These are phyloP conservation scores for Armadillidium nasatum DNA, from an alignment of 1,140 invertebrate species.

Conservation along the genomic window DNA sequence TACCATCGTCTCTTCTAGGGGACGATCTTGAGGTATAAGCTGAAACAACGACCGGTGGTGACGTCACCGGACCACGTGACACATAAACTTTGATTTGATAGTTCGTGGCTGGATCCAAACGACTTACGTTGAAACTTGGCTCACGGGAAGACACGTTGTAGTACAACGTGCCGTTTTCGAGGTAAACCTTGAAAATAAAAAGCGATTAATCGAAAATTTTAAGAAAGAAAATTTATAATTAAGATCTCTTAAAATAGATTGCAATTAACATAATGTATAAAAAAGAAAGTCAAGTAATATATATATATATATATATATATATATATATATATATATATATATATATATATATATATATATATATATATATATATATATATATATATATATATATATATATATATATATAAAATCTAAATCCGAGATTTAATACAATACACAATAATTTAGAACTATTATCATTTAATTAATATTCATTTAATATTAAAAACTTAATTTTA, in stretches of 20 bases:
- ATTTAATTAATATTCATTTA: no score
- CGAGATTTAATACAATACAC: no score
- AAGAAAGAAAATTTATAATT: neutral
- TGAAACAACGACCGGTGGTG: conserved; percentile 29
- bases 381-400: neutral
- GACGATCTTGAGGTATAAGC: conserved; percentile 29
- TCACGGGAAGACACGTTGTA: conserved; percentile 25
- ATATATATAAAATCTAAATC: neutral
- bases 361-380: neutral
- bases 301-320: neutral
- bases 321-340: neutral
- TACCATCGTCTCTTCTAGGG: conserved; percentile 16
- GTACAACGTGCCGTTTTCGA: conserved; percentile 26
- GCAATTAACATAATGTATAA: neutral
- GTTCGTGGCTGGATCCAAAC: conserved; percentile 25
- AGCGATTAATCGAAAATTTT: neutral
- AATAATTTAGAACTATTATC: no score
- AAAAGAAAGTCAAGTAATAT: neutral
- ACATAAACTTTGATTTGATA: conserved; percentile 34
- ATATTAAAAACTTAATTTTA: no score
- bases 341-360: neutral
- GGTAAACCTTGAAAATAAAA: conserved; percentile 20
- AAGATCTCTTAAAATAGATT: neutral
- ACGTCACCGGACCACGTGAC: conserved; percentile 29
- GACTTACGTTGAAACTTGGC: conserved; percentile 31